These are phyloP conservation scores for Megalops cyprinoides DNA, from an alignment of 2,797 vertebrate genomes.

Conservation along the genomic window DNA sequence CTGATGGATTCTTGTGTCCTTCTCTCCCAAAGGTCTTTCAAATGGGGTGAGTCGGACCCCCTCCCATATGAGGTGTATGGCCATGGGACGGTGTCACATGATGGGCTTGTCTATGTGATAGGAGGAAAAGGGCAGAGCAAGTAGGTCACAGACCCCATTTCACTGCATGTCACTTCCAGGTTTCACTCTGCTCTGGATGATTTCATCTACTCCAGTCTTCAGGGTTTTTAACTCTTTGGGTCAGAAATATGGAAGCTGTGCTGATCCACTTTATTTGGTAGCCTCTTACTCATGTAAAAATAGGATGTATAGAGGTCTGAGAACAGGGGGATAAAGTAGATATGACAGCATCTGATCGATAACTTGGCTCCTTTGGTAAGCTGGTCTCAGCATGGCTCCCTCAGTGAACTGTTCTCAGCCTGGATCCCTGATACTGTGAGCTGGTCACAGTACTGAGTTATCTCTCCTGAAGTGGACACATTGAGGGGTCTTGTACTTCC, in stretches of 20 bases:
- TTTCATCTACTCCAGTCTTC: too few relatives aligned
- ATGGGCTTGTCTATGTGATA: slow-evolving; percentile 85
- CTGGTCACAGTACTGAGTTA: background rate
- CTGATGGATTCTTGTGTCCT: background rate
- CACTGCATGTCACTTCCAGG: background rate
- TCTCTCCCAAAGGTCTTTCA: slow-evolving; percentile 81
- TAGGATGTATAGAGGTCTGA: background rate
- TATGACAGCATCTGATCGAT: background rate
- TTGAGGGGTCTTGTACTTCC: background rate
- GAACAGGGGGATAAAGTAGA: background rate
- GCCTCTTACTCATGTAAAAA: background rate
- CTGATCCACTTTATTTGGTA: background rate
- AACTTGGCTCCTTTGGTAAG: background rate
- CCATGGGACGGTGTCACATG: slow-evolving; percentile 84
- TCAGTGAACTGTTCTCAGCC: too few relatives aligned
- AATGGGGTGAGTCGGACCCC: slow-evolving; percentile 89
- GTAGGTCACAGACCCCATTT: slow-evolving; percentile 69
- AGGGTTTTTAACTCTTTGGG: background rate
- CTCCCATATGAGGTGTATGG: slow-evolving; percentile 87
- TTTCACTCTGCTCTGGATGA: too few relatives aligned
- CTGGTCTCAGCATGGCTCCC: background rate
- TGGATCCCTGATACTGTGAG: background rate
- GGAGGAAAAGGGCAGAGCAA: slow-evolving; percentile 91
- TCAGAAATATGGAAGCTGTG: background rate
- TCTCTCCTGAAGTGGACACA: background rate